Conservation (phyloP, 2,113 vertebrate species). For the Brachyhypopomus gauderio region DNA sequence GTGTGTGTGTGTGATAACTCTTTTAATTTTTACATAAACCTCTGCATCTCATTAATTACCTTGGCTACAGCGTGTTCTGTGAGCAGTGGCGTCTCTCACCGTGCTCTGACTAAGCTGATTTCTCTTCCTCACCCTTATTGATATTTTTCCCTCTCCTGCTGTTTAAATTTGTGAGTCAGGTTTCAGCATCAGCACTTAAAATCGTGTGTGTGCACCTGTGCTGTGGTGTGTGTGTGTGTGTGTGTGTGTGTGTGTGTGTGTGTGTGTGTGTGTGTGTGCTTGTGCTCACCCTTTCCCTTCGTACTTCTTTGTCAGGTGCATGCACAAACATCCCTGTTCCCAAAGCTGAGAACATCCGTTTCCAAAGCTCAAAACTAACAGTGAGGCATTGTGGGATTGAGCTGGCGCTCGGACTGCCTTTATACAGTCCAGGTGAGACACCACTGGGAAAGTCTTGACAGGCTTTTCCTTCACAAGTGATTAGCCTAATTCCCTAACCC, state of each 20-base stretch:
- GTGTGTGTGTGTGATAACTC: neutral
- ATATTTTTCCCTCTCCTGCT: too few relatives aligned
- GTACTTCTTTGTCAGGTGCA: neutral
- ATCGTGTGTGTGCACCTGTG: too few relatives aligned
- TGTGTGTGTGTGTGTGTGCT: too few relatives aligned
- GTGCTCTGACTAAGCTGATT: too few relatives aligned
- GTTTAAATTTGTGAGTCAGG: too few relatives aligned
- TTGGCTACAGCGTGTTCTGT: too few relatives aligned
- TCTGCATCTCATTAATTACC: neutral
- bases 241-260: too few relatives aligned
- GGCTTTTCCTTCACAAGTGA: neutral
- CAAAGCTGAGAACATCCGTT: neutral
- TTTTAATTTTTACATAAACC: conserved; percentile 10
- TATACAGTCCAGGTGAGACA: neutral
- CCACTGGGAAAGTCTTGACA: neutral
- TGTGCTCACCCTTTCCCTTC: neutral
- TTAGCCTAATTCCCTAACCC: neutral
- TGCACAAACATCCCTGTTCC: neutral
- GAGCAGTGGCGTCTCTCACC: too few relatives aligned
- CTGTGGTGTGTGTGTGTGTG: too few relatives aligned
- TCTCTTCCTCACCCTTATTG: too few relatives aligned
- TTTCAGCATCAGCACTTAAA: too few relatives aligned
- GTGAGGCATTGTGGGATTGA: neutral
- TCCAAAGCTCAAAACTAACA: neutral
- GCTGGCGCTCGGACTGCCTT: neutral